Conservation (phyloP, 2,113 vertebrate species). For the Neotoma lepida region DNA sequence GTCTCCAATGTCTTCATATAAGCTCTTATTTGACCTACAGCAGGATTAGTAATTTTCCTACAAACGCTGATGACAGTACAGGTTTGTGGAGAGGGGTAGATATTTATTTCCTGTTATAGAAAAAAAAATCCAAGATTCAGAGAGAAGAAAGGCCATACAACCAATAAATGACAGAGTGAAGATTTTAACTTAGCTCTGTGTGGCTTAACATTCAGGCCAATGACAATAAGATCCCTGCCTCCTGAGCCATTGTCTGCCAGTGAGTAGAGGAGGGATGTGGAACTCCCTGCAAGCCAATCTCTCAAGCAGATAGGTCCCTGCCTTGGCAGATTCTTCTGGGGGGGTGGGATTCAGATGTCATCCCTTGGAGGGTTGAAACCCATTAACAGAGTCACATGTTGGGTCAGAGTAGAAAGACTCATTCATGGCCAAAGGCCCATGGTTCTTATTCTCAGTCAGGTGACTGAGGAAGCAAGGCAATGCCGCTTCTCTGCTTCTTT, state of each 20-base stretch:
- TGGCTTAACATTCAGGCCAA: not conserved
- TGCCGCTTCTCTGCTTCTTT: not conserved
- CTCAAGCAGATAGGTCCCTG: not conserved
- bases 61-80: not conserved
- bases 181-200: not conserved
- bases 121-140: not conserved
- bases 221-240: not conserved
- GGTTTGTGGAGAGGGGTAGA: not conserved
- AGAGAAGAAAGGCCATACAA: not conserved
- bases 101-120: not conserved
- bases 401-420: not conserved
- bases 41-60: conserved; percentile 10
- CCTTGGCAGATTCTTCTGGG: not conserved
- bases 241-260: not conserved
- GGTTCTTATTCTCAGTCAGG: not conserved
- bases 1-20: not conserved
- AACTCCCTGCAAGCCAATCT: not conserved
- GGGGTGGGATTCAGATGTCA: not conserved
- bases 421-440: not conserved
- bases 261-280: not conserved
- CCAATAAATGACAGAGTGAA: not conserved
- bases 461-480: not conserved
- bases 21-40: not conserved
- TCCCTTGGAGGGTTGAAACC: not conserved
- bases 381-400: not conserved